These are phyloP conservation scores for Sipha flava DNA, from an alignment of 1,140 invertebrate genomes.

Conservation along the genomic window DNA sequence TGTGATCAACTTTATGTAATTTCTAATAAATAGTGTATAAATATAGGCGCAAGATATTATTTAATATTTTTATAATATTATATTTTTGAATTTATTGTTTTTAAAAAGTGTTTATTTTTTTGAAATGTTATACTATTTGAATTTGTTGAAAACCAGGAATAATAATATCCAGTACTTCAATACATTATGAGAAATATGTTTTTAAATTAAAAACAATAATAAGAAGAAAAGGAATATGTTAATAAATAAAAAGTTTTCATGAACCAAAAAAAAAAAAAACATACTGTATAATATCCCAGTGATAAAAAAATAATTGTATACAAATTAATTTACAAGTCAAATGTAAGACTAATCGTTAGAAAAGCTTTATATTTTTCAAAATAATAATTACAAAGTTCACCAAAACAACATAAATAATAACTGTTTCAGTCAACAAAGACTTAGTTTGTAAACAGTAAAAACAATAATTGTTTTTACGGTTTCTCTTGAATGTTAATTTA, in stretches of 20 bases:
- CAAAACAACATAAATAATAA: background rate
- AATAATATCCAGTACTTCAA: background rate
- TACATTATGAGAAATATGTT: background rate
- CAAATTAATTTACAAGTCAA: conserved; percentile 9
- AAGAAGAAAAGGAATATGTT: background rate
- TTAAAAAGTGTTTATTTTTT: too few relatives aligned
- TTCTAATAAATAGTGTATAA: too few relatives aligned
- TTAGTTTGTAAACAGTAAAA: background rate
- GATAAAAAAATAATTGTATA: background rate
- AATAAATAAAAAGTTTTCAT: background rate
- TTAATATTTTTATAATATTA: too few relatives aligned
- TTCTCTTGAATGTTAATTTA: background rate
- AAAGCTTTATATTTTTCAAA: background rate
- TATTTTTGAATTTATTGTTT: too few relatives aligned
- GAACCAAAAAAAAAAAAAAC: background rate
- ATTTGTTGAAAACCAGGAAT: too few relatives aligned
- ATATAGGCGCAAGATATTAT: too few relatives aligned
- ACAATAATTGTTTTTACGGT: background rate
- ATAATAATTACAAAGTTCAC: background rate
- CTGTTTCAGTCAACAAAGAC: background rate
- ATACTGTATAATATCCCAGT: background rate
- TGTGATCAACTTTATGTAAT: too few relatives aligned
- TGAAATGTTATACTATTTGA: too few relatives aligned
- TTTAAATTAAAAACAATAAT: background rate
- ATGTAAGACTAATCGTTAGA: background rate